phyloP scores from a whole-genome alignment of 2,113 vertebrate genomes.

The Nothoprocta perdicaria region DNA sequence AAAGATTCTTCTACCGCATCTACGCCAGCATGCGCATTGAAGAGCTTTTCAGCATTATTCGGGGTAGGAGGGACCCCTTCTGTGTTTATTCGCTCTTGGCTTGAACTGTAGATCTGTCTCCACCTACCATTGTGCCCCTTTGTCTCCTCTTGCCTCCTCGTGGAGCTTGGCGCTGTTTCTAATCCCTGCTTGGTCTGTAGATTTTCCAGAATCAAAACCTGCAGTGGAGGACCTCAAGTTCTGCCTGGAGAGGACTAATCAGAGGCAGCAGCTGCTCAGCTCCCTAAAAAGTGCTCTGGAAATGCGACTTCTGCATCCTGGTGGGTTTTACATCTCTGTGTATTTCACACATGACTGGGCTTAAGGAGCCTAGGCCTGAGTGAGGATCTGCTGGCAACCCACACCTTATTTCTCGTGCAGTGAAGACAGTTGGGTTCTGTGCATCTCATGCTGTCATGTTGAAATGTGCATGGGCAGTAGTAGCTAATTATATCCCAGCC shows the following conservation, averaged over 20 bases:
- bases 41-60: conserved; percentile 96
- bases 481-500: not conserved
- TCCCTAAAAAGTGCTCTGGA: conserved; percentile 93
- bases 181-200: conserved; percentile 63
- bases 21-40: conserved; percentile 96
- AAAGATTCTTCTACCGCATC: conserved; percentile 94
- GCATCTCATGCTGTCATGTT: accelerated
- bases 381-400: not conserved
- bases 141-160: not conserved
- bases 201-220: conserved; percentile 96
- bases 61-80: conserved; percentile 76
- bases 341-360: not conserved
- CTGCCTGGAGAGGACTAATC: conserved; percentile 94
- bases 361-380: not conserved
- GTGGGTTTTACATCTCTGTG: conserved; percentile 41
- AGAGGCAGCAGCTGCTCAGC: conserved; percentile 92
- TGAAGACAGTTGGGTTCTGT: not conserved
- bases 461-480: not conserved
- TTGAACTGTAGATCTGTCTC: not conserved
- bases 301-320: conserved; percentile 93
- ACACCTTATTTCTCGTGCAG: accelerated
- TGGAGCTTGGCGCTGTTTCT: accelerated
- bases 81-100: accelerated
- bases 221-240: conserved; percentile 96
- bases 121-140: accelerated